Evolutionary conservation across 2,888 invertebrate genomes (phyloP).

Genomic region (Dasysyrphus albostriatus): DNA sequence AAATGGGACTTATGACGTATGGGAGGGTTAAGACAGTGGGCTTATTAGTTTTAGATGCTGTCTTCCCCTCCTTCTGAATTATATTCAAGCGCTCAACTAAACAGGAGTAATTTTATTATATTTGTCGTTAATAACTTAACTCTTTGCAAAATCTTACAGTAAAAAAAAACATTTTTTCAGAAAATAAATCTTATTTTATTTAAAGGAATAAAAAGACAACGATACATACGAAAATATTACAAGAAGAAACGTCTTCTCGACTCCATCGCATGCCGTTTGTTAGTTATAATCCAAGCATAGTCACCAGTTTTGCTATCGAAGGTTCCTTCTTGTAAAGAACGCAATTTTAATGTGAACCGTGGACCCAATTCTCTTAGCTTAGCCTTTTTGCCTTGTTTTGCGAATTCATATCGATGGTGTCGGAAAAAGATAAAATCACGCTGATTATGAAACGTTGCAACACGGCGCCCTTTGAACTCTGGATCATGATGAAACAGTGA

Average conservation of each 20-base stretch:
- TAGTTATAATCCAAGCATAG: constrained; percentile 97
- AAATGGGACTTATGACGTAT: too few relatives aligned
- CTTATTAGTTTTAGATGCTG: too few relatives aligned
- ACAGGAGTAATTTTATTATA: too few relatives aligned
- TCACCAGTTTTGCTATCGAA: constrained; percentile 99
- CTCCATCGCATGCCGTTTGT: constrained; percentile 96
- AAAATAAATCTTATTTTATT: constrained; percentile 50
- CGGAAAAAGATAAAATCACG: constrained; percentile 99
- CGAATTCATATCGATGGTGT: constrained; percentile 98
- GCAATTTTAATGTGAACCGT: constrained; percentile 95
- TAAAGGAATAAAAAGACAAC: constrained; percentile 20
- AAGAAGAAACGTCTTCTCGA: constrained; percentile 96
- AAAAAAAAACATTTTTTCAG: not conserved
- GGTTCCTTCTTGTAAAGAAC: constrained; percentile 97
- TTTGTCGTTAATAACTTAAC: too few relatives aligned
- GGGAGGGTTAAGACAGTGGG: too few relatives aligned
- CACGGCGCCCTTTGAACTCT: constrained; percentile 95
- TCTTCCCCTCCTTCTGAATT: too few relatives aligned
- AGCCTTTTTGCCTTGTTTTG: constrained; percentile 89
- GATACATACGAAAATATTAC: constrained; percentile 83
- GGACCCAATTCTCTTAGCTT: constrained; percentile 97
- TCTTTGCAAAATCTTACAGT: not conserved
- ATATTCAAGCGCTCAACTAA: too few relatives aligned
- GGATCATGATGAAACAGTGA: constrained; percentile 98
- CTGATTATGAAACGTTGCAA: constrained; percentile 99